Base-by-base conservation (phyloP, 2,113 vertebrate genomes). In the Cololabis saira region DNA sequence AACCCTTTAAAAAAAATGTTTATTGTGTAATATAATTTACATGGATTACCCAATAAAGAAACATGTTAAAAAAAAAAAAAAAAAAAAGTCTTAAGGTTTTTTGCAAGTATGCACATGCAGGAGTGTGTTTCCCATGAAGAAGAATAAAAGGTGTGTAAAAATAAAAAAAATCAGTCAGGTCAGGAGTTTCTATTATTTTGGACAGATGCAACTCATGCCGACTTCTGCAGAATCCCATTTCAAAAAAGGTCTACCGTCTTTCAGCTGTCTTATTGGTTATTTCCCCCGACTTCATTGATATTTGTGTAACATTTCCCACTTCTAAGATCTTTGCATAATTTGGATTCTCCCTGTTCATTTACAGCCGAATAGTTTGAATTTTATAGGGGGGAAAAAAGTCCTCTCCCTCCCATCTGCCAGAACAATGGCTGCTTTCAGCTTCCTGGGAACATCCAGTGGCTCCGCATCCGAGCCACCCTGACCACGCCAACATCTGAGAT, bases 361-460 rank as follows among this genome's bases (percentile, higher is more conserved):
- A 18, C 40, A 7, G 18, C 0, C 0, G 30, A 53, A 71, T 75
- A 65, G 14, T 68, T 62, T 27, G 43, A 56, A 80, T 80, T 58
- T 44, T 13, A 40, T 12, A 15, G 55, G 62, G 63, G 60, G 16
- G 44, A 47, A 18, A 18, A 65, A 37, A 55, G 37, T 45, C 14
- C 22, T 67, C 19, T 19, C 47, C 48, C 56, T 75, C 75, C 51
- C 57, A 57, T 30, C 0, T 15, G 0, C 14, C 0, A 6, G 11
- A 0, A 67, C 76, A 80, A 74, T 24, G 48, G 42, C n/a, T 3
- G 27, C 69, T 55, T 66, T 83, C 68, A 61, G 59, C 57, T 16
- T 51, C 54, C 6, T 63, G 52, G 56, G 53, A 56, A 57, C 62
- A 30, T 44, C 12, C 0, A 22, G 8, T 40, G 42, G 16, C 16